phyloP scores from a whole-genome alignment of 2,888 invertebrate genomes.

The Philereme vetulata region DNA sequence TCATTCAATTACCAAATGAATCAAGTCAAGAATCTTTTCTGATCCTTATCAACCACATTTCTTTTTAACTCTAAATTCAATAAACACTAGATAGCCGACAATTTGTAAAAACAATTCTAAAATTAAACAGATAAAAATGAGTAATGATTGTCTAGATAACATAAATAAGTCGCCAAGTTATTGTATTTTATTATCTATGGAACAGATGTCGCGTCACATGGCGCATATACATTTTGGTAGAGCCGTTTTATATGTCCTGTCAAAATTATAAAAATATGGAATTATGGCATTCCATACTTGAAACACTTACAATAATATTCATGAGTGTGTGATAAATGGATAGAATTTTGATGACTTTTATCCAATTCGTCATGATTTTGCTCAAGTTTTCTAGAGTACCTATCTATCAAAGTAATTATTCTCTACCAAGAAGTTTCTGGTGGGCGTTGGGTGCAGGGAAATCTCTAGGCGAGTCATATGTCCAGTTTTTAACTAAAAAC shows the following conservation, averaged over 20 bases:
- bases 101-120: slow-evolving; percentile 31
- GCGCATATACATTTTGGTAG: slow-evolving; percentile 52
- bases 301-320: slow-evolving; percentile 13
- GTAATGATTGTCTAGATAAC: slow-evolving; percentile 40
- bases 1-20: no score
- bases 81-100: slow-evolving; percentile 1
- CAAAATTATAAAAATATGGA: slow-evolving; percentile 49
- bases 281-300: slow-evolving; percentile 37
- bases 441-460: no score
- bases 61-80: background rate
- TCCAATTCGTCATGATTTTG: slow-evolving; percentile 11
- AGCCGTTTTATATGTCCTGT: slow-evolving; percentile 48
- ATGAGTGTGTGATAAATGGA: slow-evolving; percentile 9
- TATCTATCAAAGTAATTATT: no score
- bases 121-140: slow-evolving; percentile 46
- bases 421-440: no score
- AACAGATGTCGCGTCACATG: slow-evolving; percentile 61
- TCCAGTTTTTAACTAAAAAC: no score
- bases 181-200: slow-evolving; percentile 47
- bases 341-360: slow-evolving; percentile 6
- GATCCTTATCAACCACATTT: background rate
- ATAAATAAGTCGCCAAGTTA: slow-evolving; percentile 55
- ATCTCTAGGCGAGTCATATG: no score
- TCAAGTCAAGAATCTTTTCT: no score
- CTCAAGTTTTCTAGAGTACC: background rate